Evolutionary conservation across 92 coral and sea anemone genomes (phyloP).

Genomic region (Diadumene lineata): DNA sequence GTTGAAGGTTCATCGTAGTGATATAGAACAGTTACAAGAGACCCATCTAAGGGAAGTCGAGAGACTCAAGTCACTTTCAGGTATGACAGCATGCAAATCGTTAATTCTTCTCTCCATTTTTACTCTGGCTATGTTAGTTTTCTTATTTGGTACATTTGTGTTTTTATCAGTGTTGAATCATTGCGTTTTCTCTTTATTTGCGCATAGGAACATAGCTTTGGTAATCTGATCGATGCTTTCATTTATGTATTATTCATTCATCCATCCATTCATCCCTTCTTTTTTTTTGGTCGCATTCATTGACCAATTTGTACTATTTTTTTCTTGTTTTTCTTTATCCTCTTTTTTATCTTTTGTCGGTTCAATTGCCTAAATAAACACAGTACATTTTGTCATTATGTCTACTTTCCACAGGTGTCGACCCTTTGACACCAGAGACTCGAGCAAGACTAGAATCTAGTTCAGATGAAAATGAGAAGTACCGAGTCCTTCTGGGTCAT

Average conservation of each 20-base stretch:
- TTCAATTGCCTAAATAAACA: neutral
- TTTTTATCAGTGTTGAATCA: neutral
- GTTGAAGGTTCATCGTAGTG: constrained; percentile 52
- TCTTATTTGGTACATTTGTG: neutral
- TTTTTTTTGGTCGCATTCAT: neutral
- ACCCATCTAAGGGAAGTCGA: constrained; percentile 86
- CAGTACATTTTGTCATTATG: neutral
- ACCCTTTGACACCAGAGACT: constrained; percentile 67
- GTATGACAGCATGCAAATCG: constrained; percentile 19
- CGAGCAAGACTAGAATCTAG: constrained; percentile 68
- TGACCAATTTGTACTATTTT: neutral
- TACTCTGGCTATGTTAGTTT: neutral
- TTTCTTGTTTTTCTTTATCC: neutral
- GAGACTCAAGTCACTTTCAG: constrained; percentile 53
- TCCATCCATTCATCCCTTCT: too few relatives aligned
- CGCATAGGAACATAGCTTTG: too few relatives aligned
- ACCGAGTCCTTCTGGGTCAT: constrained; percentile 68
- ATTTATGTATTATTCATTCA: too few relatives aligned
- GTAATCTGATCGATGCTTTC: neutral
- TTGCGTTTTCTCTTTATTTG: too few relatives aligned
- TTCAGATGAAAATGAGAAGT: constrained; percentile 67
- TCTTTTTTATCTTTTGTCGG: neutral
- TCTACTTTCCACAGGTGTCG: constrained; percentile 31
- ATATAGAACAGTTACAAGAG: constrained; percentile 75
- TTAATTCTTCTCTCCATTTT: neutral